Evolutionary conservation across 2,888 invertebrate genomes (phyloP), one percentile per base, ranked within the genome.

Genomic region (Brachypterus glaber): DNA sequence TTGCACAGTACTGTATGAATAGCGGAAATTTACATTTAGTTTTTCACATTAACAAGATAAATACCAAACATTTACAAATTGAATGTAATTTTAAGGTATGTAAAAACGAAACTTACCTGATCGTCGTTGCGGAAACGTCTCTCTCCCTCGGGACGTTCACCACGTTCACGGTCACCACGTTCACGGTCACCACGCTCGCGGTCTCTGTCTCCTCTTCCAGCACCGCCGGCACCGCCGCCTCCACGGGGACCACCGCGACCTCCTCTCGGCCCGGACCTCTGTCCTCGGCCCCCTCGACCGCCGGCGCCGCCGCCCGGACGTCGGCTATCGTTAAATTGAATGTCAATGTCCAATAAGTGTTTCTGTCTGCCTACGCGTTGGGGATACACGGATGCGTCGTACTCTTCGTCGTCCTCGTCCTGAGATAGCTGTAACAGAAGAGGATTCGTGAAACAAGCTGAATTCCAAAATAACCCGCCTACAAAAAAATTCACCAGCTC

Each of bases 281-380:
- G 59, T 17, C 68, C 67, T 42, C 63, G 59, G 11, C 58, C 62
- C 17, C 65, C 66, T 39, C 78, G 71, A 8, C 75, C 75, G 18
- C 80, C 77, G 8, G 77, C 71, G 29, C 68, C 68, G 27, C 78
- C 77, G 3, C 79, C 78, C 46, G 83, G 79, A 54, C 86, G 79
- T 52, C 84, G 74, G 30, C 74, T 76, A 59, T 88, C 88, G 59
- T 79, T 81, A 68, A 89, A 90, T 57, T 85, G 85, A 64, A 89
- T 87, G 65, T 89, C 87, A 54, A 90, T 89, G 53, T 86, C 88
- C 50, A 87, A 68, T 54, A 89, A 74, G 55, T 84, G 85, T 67
- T 88, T 88, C 64, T 87, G 82, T 41, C 88, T 77, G 16, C 88
- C 88, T 50, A 84, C 87, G 53, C 87, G 82, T 68, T 88, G 87